These are phyloP conservation scores for Brachionus sp. DNA, from an alignment of 1,140 invertebrate genomes.

Conservation along the genomic window DNA sequence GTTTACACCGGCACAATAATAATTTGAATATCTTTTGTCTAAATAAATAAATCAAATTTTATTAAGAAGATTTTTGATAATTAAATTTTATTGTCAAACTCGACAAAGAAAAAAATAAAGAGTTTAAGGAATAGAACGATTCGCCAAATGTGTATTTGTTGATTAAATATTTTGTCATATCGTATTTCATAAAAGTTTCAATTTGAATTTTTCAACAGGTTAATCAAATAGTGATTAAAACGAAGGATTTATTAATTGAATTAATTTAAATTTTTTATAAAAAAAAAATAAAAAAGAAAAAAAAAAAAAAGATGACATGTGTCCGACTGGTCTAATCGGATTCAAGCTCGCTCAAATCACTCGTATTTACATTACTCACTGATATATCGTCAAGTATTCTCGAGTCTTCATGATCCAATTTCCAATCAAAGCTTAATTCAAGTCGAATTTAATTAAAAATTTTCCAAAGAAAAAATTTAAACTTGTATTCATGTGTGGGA, in stretches of 20 bases:
- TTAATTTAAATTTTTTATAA: conserved; percentile 30
- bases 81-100: conserved; percentile 42
- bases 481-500: conserved; percentile 36
- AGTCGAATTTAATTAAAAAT: neutral
- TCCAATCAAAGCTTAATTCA: conserved; percentile 43
- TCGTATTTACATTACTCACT: conserved; percentile 45
- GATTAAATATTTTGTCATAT: conserved; percentile 42
- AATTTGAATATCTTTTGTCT: conserved; percentile 34
- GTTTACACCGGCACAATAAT: conserved; percentile 21
- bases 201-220: conserved; percentile 30
- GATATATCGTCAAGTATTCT: conserved; percentile 40
- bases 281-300: neutral
- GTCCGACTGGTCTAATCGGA: neutral
- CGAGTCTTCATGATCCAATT: conserved; percentile 31
- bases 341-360: conserved; percentile 34
- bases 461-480: neutral
- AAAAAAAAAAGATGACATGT: neutral
- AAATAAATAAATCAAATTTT: conserved; percentile 27
- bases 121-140: neutral
- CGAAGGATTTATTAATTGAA: conserved; percentile 38
- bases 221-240: conserved; percentile 36
- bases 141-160: conserved; percentile 7
- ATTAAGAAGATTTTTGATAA: conserved; percentile 37
- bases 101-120: conserved; percentile 1
- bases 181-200: conserved; percentile 28